A percentile compares a stretch with the other conserved stretches of the same genome.
These are phyloP conservation scores for Ophion obscuratus DNA, from an alignment of 2,888 invertebrate species.

Conservation along the genomic window DNA sequence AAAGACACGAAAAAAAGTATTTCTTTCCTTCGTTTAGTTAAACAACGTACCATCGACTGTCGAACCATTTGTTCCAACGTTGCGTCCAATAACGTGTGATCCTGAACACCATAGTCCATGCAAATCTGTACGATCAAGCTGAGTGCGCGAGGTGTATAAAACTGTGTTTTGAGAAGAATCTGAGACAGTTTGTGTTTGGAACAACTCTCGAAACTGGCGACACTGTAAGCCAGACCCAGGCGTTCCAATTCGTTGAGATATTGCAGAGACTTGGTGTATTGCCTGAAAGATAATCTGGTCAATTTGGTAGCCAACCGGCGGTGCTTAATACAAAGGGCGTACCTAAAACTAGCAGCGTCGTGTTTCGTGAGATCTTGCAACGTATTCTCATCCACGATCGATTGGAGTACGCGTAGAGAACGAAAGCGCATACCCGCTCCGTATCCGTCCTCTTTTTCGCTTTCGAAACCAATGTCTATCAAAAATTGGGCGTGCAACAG, in stretches of 20 bases:
- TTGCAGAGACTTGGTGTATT: slow-evolving; percentile 77
- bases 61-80: slow-evolving; percentile 75
- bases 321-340: slow-evolving; percentile 22
- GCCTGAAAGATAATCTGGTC: slow-evolving; percentile 71
- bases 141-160: slow-evolving; percentile 72
- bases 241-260: slow-evolving; percentile 80
- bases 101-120: slow-evolving; percentile 76
- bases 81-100: slow-evolving; percentile 74
- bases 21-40: not conserved
- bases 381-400: slow-evolving; percentile 73
- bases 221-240: slow-evolving; percentile 79
- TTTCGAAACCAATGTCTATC: slow-evolving; percentile 77
- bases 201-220: slow-evolving; percentile 76
- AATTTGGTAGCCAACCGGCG: not conserved
- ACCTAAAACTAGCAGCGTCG: slow-evolving; percentile 75
- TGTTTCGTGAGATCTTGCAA: slow-evolving; percentile 79
- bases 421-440: slow-evolving; percentile 77
- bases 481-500: slow-evolving; percentile 77
- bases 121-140: slow-evolving; percentile 76
- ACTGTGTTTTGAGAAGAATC: slow-evolving; percentile 73
- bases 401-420: slow-evolving; percentile 80
- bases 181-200: slow-evolving; percentile 76
- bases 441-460: slow-evolving; percentile 70
- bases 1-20: not conserved
- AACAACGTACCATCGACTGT: slow-evolving; percentile 72